Conservation (phyloP, 2,797 vertebrate genomes). For the Bufotes viridis region DNA sequence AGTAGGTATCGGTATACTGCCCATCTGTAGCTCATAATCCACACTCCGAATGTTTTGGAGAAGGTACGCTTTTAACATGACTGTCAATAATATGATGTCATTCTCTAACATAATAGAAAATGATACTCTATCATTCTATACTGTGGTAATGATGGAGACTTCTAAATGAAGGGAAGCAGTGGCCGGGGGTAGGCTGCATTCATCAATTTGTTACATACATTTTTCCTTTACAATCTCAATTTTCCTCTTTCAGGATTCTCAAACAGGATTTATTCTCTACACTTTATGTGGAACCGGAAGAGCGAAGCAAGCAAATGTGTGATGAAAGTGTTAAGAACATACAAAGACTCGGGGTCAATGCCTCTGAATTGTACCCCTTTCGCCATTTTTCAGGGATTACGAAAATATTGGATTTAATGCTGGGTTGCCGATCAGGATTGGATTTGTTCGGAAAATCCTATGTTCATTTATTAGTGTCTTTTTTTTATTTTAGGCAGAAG, state of each 20-base stretch:
- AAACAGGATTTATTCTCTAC: slow-evolving; percentile 6
- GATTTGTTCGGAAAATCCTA: not conserved
- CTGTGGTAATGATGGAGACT: too few species aligned
- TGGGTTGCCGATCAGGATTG: slow-evolving; percentile 37
- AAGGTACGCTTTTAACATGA: too few species aligned
- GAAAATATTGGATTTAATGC: slow-evolving; percentile 36
- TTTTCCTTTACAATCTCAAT: not conserved
- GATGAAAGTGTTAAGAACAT: slow-evolving; percentile 16
- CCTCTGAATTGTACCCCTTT: slow-evolving; percentile 20
- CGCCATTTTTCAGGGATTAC: slow-evolving; percentile 39
- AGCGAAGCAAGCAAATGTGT: slow-evolving; percentile 31
- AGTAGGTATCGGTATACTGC: too few species aligned
- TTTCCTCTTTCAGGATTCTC: slow-evolving; percentile 23
- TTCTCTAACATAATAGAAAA: too few species aligned
- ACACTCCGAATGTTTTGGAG: too few species aligned
- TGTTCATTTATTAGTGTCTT: not conserved
- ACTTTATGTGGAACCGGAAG: slow-evolving; percentile 9
- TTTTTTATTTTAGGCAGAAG: slow-evolving; percentile 48
- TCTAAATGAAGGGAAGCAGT: too few species aligned
- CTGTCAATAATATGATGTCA: too few species aligned
- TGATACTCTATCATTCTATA: too few species aligned
- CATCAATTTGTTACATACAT: too few species aligned
- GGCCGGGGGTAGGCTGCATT: too few species aligned
- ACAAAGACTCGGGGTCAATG: slow-evolving; percentile 35
- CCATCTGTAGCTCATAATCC: too few species aligned